Evolutionary conservation across 2,888 invertebrate species (phyloP), one percentile per base, ranked within the genome.

Genomic region (Clunio marinus): DNA sequence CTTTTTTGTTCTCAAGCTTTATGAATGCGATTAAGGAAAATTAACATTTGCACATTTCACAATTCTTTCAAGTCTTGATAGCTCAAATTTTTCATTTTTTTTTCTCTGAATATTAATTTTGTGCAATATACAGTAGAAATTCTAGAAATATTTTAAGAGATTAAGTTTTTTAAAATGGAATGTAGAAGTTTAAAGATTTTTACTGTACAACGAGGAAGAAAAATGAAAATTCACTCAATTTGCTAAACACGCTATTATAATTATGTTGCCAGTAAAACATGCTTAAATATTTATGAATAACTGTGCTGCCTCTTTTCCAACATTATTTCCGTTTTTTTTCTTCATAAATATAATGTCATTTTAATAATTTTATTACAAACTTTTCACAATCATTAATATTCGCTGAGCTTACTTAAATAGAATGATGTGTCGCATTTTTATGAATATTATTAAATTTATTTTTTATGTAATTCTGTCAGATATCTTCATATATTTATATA

Each of bases 311-410:
- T 32, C 32, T 32, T 8, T 32, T 32, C 8, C 32, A 32, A 4
- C n/a, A n/a, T n/a, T n/a, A 32, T 41, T n/a, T 13, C 13, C 41
- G 41, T 13, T n/a, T 8, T 13, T 32, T 32, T 32, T 13, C 13
- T 32, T 45, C 5, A 7, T 17, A 7, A 7, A 4, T 13, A 45
- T 17, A 45, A 45, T 17, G 51, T 51, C 51, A 51, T 51, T 51
- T 17, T 17, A 51, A 51, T 51, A 51, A 22, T 22, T 17, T 51
- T 7, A 41, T 41, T 51, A 51, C 51, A 51, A 8, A 41, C 13
- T 41, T n/a, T 41, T n/a, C 15, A 41, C 41, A 51, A 51, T 51
- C 7, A 51, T 51, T 51, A 51, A 51, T 17, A 51, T 51, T 51
- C 51, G 20, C 51, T 51, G 51, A 51, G 51, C 51, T 15, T 7